A percentile compares a stretch with the other conserved stretches of the same genome.
phyloP scores from a whole-genome alignment of 2,797 vertebrate genomes.

The Megaceryle alcyon region DNA sequence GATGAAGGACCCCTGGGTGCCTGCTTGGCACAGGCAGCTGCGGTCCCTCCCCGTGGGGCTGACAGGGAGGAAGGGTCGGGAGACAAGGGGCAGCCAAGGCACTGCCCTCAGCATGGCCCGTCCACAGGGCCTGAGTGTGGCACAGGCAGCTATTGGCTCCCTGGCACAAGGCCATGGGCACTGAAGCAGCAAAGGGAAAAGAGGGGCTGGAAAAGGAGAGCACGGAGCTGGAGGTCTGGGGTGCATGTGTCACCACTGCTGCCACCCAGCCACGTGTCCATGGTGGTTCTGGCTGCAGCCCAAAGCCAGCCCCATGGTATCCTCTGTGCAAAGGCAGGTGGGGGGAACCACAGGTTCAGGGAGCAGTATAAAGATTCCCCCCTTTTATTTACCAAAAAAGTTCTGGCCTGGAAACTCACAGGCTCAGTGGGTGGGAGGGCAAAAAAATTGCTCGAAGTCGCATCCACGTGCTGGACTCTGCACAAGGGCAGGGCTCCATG shows the following conservation, averaged over 20 bases:
- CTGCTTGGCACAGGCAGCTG: neutral
- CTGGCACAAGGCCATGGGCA: rapidly evolving
- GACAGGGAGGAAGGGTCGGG: neutral
- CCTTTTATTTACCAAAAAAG: neutral
- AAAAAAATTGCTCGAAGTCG: rapidly evolving
- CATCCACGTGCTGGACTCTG: rapidly evolving
- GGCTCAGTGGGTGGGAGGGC: neutral
- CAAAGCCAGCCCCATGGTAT: neutral
- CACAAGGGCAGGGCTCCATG: rapidly evolving
- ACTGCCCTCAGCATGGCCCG: neutral
- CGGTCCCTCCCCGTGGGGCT: rapidly evolving
- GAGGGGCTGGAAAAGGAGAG: rapidly evolving
- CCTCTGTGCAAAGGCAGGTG: neutral
- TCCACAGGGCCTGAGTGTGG: neutral
- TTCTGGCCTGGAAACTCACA: neutral
- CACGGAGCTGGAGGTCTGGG: rapidly evolving
- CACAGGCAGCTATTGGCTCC: neutral
- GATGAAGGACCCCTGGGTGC: rapidly evolving
- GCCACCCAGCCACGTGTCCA: neutral
- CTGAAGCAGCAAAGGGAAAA: neutral
- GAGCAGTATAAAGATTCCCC: neutral
- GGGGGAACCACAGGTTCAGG: rapidly evolving
- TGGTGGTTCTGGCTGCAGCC: neutral
- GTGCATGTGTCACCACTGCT: rapidly evolving
- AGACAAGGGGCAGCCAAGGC: rapidly evolving